Evolutionary conservation across 2,797 vertebrate species (phyloP).

Genomic region (Chrysocyon brachyurus): DNA sequence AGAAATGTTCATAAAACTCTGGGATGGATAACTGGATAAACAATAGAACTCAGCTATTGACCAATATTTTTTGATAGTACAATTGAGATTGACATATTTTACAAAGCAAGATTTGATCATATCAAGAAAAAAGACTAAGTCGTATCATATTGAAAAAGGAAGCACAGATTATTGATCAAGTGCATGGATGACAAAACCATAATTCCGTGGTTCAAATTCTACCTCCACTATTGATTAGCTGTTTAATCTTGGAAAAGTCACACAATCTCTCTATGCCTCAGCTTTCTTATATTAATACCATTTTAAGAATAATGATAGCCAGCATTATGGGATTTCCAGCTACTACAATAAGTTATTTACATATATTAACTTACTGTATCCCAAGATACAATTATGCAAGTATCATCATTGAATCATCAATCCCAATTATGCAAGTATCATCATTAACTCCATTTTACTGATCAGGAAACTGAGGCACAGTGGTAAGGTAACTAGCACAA

Average conservation of each 20-base stretch:
- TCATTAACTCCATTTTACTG: not conserved
- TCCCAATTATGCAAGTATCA: not conserved
- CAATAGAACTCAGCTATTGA: not conserved
- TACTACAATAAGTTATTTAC: not conserved
- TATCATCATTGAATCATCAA: not conserved
- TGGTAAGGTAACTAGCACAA: not conserved
- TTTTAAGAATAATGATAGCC: not conserved
- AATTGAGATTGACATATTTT: not conserved
- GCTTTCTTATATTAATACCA: not conserved
- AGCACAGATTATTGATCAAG: not conserved
- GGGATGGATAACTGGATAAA: not conserved
- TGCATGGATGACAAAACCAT: not conserved
- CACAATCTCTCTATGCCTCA: not conserved
- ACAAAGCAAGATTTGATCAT: not conserved
- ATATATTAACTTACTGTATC: not conserved
- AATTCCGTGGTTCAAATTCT: not conserved
- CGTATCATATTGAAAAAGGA: not conserved
- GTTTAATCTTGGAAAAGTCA: not conserved
- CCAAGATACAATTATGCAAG: not conserved
- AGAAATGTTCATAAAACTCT: not conserved
- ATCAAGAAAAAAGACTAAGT: not conserved
- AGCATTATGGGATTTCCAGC: not conserved
- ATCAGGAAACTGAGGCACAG: not conserved
- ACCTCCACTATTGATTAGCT: not conserved
- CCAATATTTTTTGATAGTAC: not conserved